phyloP scores from a whole-genome alignment of 2,888 invertebrate genomes.

The Patella caerulea region DNA sequence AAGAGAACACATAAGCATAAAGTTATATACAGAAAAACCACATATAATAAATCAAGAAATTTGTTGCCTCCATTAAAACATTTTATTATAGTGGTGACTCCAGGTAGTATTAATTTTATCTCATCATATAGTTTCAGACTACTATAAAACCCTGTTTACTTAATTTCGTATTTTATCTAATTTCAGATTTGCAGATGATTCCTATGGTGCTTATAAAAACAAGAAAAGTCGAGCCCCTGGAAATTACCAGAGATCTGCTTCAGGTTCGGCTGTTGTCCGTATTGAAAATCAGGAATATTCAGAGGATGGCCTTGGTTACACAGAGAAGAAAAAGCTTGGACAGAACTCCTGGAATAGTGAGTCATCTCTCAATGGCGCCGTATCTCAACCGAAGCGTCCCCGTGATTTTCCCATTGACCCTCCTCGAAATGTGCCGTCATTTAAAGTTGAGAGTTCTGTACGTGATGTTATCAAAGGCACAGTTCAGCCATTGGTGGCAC shows the following conservation, averaged over 20 bases:
- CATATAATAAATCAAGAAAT: too few species aligned
- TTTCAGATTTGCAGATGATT: constrained; percentile 60
- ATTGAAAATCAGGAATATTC: background rate
- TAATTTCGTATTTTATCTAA: background rate
- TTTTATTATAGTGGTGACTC: too few species aligned
- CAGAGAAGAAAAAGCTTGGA: constrained; percentile 20
- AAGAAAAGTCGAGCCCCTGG: constrained; percentile 53
- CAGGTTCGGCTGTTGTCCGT: constrained; percentile 46
- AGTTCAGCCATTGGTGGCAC: constrained; percentile 1
- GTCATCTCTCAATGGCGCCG: constrained; percentile 25
- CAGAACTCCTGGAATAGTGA: constrained; percentile 42
- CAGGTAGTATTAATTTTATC: too few species aligned
- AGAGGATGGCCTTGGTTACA: background rate
- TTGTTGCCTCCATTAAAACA: too few species aligned
- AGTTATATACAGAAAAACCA: too few species aligned
- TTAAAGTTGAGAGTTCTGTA: constrained; percentile 17
- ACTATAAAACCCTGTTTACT: too few species aligned
- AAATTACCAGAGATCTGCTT: constrained; percentile 53
- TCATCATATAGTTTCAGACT: too few species aligned
- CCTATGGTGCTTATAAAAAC: constrained; percentile 55
- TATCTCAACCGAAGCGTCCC: background rate
- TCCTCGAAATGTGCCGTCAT: constrained; percentile 9
- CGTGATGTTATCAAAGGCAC: constrained; percentile 13
- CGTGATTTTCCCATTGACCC: constrained; percentile 14
- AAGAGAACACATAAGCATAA: too few species aligned